Conservation (phyloP, 2,113 vertebrate species). For the Suricata suricatta region DNA sequence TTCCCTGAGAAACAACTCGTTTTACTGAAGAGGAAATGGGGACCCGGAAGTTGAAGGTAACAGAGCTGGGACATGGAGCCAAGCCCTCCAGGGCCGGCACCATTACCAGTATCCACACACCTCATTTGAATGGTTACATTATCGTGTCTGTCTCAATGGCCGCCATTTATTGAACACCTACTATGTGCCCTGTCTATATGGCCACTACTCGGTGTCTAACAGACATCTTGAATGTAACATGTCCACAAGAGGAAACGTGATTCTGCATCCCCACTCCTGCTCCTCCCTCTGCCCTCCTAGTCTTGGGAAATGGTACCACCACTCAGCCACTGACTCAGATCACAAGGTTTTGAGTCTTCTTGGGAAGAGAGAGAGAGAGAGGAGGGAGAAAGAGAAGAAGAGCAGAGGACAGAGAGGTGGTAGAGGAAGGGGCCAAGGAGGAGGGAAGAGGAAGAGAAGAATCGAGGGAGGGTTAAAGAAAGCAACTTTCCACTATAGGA, state of each 20-base stretch:
- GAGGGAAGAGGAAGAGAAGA: background rate
- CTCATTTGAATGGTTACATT: background rate
- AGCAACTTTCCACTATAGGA: background rate
- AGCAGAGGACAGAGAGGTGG: too few species aligned
- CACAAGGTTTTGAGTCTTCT: background rate
- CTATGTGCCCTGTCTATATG: accelerated
- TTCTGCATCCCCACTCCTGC: background rate
- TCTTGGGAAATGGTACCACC: background rate
- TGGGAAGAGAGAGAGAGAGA: background rate
- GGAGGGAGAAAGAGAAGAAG: too few species aligned
- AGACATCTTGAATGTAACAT: accelerated
- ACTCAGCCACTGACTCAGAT: background rate
- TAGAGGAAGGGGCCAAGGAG: too few species aligned
- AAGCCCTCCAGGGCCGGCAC: background rate
- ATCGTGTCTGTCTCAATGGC: background rate
- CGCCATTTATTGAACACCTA: background rate
- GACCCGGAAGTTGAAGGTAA: background rate
- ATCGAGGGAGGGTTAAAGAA: background rate
- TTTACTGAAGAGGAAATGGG: background rate
- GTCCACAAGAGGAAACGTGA: background rate
- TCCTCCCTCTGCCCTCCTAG: background rate
- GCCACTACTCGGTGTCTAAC: too few species aligned
- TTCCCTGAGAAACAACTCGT: background rate
- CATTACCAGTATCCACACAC: accelerated
- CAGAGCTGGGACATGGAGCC: background rate